Conservation (phyloP, 2,113 vertebrate genomes). For the Osmerus eperlanus region DNA sequence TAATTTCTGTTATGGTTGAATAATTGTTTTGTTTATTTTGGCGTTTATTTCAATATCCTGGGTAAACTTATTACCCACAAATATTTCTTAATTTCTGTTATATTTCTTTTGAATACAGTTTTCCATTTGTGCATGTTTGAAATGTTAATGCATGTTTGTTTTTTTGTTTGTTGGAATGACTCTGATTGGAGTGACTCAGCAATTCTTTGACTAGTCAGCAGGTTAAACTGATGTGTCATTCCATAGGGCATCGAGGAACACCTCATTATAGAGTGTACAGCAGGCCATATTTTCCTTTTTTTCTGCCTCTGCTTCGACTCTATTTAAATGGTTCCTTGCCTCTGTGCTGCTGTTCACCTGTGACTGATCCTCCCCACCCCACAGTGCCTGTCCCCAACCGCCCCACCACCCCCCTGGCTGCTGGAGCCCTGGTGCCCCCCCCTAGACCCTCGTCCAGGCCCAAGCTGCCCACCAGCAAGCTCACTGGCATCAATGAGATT, state of each 20-base stretch:
- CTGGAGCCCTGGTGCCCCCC: constrained; percentile 87
- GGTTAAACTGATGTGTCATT: no score
- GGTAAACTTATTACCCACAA: not conserved
- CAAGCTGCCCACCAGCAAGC: constrained; percentile 86
- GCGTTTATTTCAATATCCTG: not conserved
- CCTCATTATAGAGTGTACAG: no score
- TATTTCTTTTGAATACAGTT: not conserved
- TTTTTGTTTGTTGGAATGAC: constrained; percentile 9
- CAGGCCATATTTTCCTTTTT: no score
- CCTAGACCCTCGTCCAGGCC: constrained; percentile 92
- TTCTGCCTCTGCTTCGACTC: not conserved
- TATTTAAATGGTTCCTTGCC: not conserved
- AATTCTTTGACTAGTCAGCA: not conserved
- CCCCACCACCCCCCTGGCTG: constrained; percentile 84
- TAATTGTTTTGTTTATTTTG: constrained; percentile 9
- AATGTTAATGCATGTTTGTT: constrained; percentile 35
- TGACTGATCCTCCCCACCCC: constrained; percentile 24
- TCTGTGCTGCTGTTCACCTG: not conserved
- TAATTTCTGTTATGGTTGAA: constrained; percentile 23
- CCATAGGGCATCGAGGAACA: no score
- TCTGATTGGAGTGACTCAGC: not conserved
- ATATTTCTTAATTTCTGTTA: not conserved
- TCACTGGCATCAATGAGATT: constrained; percentile 94
- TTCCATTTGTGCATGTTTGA: not conserved
- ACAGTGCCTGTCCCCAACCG: constrained; percentile 75